Evolutionary conservation across 1,140 invertebrate genomes (phyloP), one percentile per base, ranked within the genome.

Genomic region (Saccostrea glomerata): DNA sequence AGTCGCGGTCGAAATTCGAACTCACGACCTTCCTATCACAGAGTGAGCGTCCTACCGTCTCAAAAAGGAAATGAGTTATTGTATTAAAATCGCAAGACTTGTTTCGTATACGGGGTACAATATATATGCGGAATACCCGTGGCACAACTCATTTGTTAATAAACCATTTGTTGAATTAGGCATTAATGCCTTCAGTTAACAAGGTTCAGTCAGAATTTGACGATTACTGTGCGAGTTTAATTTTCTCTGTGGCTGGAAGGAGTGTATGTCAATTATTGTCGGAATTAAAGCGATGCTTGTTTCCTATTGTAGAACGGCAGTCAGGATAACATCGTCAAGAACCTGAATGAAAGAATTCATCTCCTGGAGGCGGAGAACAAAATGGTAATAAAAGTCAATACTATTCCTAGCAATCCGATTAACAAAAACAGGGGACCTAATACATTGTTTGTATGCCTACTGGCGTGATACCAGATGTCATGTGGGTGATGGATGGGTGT

Each of bases 301-400:
- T 77, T 63, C n/a, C 15, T 30, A 30, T 77, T 77, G 25, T 25
- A 77, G 70, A 77, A 77, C 25, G 70, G 30, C 13, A 77, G 70
- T 77, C 70, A 25, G 2, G 70, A 77, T 36, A 77, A 11, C 12
- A 77, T 77, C 25, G 13, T 77, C 25, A 77, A 36, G 70, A 77
- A 15, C 70, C 70, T 77, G 25, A 77, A 77, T 30, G 70, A 77
- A 77, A 23, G 70, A 15, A 30, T 77, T 36, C 70, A 77, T 9
- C 70, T 30, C 25, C 25, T 77, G 23, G 70, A 77, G 25, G 70
- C 70, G 4, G 70, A 77, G 25, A 77, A 77, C 25, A 77, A 36
- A 77, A 36, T 13, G 70, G 70, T 77, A 77, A 73, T 73, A 25
- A 77, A 25, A 23, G 70, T 36, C 70, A 77, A 77, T 77, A 36